Evolutionary conservation across 2,113 vertebrate species (phyloP).

Genomic region (Amblyopsis rosae): DNA sequence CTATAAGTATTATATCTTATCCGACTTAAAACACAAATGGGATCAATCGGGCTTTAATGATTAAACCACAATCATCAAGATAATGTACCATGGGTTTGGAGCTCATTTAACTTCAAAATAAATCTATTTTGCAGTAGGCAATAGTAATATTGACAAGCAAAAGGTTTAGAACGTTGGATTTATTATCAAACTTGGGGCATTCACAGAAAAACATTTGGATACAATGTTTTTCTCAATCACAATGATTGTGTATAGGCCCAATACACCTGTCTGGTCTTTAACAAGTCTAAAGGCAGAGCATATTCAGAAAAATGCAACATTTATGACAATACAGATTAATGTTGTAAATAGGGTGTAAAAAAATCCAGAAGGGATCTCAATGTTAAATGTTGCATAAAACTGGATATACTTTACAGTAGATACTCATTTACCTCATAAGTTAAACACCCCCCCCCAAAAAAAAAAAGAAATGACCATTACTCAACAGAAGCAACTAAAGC

Average conservation of each 20-base stretch:
- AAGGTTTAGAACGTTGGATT: conserved; percentile 85
- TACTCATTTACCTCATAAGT: conserved; percentile 71
- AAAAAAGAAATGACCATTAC: conserved; percentile 65
- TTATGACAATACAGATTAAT: not conserved
- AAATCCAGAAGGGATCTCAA: conserved; percentile 14
- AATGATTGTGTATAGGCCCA: conserved; percentile 37
- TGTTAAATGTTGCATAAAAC: conserved; percentile 23
- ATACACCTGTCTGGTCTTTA: conserved; percentile 70
- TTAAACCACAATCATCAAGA: not conserved
- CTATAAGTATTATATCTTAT: too few relatives aligned
- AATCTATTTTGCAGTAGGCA: not conserved
- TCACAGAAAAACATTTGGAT: conserved; percentile 82
- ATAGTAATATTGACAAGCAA: conserved; percentile 15
- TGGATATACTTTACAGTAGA: conserved; percentile 36
- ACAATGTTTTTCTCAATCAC: conserved; percentile 58
- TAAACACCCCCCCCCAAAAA: conserved; percentile 55
- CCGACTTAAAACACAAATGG: too few relatives aligned
- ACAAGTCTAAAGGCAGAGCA: conserved; percentile 84
- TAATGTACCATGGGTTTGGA: not conserved
- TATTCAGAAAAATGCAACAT: conserved; percentile 22
- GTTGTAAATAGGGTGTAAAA: not conserved
- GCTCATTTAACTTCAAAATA: not conserved
- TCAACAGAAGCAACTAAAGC: conserved; percentile 81
- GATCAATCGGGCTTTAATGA: too few relatives aligned
- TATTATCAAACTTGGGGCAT: conserved; percentile 89